Base-by-base conservation (phyloP, 2,113 vertebrate species). In the Notarius quadriscutis region DNA sequence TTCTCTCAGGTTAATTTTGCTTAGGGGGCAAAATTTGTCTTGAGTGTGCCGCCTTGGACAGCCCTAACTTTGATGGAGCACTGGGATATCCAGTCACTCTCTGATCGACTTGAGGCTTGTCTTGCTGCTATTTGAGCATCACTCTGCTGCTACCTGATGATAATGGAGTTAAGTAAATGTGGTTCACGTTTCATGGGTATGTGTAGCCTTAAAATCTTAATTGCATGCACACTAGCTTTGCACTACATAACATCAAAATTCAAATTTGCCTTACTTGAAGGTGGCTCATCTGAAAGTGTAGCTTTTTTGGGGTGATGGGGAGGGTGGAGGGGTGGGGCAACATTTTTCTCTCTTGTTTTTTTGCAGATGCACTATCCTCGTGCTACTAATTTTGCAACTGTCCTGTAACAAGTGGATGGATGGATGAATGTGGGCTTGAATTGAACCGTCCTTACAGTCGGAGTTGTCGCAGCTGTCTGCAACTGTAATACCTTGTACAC, bases 81-180 rank as follows among this genome's bases (percentile, higher is more conserved):
- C 94, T 94, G 94, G 94, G 92, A 95, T 94, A 92, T 93, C 94
- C 91, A 93, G 87, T 95, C 92, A 91, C 93, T 90, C 90, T 94
- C 93, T 93, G 92, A 95, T 94, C 94, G 94, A 94, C 93, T 92
- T 94, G 93, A 93, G 93, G 93, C 93, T 94, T 95, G 92, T 95
- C 92, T 93, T 93, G 91, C 90, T 90, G 89, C 93, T 93, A 95
- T 94, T 94, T 93, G 92, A 91, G 91, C 94, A 95, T 94, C 94
- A 91, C 93, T 91, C 93, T 91, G 91, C 94, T 91, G 91, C 94
- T 89, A 95, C 94, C 91, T 95, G 92, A 93, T 95, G 92, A 93
- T 89, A 86, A 92, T 94, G 72, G 92, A 95, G 95, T 95, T 96
- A 95, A 95, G 95, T 96, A 91, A 94, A 93, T 91, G 91, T 85